Evolutionary conservation across 2,888 invertebrate species (phyloP), one percentile per base, ranked within the genome.

Genomic region (Venustoraphidia nigricollis): DNA sequence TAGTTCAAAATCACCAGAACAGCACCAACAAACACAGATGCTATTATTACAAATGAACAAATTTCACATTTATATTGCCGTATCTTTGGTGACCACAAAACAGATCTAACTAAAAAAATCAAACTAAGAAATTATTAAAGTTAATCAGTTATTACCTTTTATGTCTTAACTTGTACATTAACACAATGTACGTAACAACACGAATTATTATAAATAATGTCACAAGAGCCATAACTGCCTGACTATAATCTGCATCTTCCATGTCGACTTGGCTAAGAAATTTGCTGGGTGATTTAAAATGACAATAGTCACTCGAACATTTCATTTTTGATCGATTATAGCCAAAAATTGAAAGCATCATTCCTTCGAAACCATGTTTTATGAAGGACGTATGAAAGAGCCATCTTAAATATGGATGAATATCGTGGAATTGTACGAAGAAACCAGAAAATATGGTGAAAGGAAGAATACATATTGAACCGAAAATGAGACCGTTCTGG

Each of bases 361-460:
- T 72, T 5, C 90, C 92, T 55, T 91, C 90, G 46, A 93, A 77
- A 1, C 88, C 87, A 58, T 94, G 92, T 57, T 91, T 90, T 36
- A 92, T 70, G 64, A 90, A 94, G 0, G 93, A 93, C 36, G 82
- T 66, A 61, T 93, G 85, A 58, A 93, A 91, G 35, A 94, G 57
- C 91, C 92, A 94, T 42, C 79, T 79, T 53, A 91, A 69, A 58
- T 79, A 79, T 1, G 67, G 65, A 9, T 90, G 90, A 2, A 91
- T 84, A 57, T 92, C 89, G 56, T 76, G 77, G 57, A 86, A 75
- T 58, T 82, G 84, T 2, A 95, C 79, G 63, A 95, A 94, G 68
- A 93, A 94, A 8, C 95, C 95, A 48, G 91, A 90, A 69, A 95
- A 94, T 56, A 91, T 74, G 27, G 88, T 76, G 61, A 93, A 90